A percentile compares a stretch with the other conserved stretches of the same genome.
Evolutionary conservation across 2,797 vertebrate species (phyloP).

Genomic region (Corythornis leucogaster): DNA sequence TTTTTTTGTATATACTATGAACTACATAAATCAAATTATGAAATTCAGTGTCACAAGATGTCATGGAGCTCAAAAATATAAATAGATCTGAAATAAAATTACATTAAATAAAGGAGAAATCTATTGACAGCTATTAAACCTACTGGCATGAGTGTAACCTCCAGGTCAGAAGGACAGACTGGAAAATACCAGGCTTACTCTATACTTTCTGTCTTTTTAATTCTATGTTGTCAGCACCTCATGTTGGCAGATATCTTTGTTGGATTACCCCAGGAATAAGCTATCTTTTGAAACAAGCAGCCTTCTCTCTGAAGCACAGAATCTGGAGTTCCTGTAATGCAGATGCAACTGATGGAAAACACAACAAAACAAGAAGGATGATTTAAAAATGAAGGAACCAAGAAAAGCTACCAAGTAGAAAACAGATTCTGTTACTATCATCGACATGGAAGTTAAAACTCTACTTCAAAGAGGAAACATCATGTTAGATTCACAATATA

Average conservation of each 20-base stretch:
- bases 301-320: not conserved
- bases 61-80: not conserved
- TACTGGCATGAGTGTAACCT: not conserved
- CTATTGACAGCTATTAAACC: not conserved
- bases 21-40: not conserved
- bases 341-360: not conserved
- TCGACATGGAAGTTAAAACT: not conserved
- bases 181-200: not conserved
- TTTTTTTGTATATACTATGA: not conserved
- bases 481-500: not conserved
- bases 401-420: not conserved
- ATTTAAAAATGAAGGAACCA: not conserved
- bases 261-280: not conserved
- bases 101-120: not conserved
- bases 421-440: not conserved
- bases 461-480: not conserved
- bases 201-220: not conserved
- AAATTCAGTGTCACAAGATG: not conserved
- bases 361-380: not conserved
- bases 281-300: not conserved
- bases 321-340: not conserved
- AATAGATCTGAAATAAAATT: not conserved
- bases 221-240: not conserved
- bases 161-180: not conserved
- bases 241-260: not conserved